These are phyloP conservation scores for Salminus brasiliensis DNA, from an alignment of 2,113 vertebrate genomes.

Conservation along the genomic window DNA sequence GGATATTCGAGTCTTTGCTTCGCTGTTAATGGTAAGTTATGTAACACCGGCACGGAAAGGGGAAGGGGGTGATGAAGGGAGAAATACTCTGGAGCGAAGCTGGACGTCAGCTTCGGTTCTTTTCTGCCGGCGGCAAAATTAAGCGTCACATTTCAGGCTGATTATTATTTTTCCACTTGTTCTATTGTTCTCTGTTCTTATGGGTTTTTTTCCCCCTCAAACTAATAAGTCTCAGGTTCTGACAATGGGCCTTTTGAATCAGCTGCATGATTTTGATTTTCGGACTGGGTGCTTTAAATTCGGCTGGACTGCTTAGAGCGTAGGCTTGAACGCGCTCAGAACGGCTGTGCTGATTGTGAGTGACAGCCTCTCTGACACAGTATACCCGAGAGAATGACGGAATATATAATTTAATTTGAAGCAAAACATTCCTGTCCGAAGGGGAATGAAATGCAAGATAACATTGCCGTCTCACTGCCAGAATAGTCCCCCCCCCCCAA, in stretches of 20 bases:
- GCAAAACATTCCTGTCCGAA: not conserved
- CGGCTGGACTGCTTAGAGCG: not conserved
- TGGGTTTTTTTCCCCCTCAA: not conserved
- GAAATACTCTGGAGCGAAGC: not conserved
- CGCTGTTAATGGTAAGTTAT: constrained; percentile 18
- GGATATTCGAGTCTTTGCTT: constrained; percentile 30
- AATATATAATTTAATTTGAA: not conserved
- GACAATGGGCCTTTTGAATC: not conserved
- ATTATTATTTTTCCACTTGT: not conserved
- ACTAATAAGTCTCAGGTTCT: not conserved
- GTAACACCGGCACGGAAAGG: not conserved
- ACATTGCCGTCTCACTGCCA: not conserved
- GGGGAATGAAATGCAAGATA: not conserved
- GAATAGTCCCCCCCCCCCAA: constrained; percentile 28
- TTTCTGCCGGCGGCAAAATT: not conserved
- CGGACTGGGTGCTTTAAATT: not conserved
- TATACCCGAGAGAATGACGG: not conserved
- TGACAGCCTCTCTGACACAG: not conserved
- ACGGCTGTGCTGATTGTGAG: not conserved
- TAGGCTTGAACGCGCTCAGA: not conserved
- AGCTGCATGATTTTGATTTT: not conserved
- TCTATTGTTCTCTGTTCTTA: not conserved
- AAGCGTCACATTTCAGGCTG: not conserved
- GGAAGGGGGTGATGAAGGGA: not conserved
- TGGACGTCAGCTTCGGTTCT: not conserved